Evolutionary conservation across 2,888 invertebrate species (phyloP).

Genomic region (Megalurothrips usitatus): DNA sequence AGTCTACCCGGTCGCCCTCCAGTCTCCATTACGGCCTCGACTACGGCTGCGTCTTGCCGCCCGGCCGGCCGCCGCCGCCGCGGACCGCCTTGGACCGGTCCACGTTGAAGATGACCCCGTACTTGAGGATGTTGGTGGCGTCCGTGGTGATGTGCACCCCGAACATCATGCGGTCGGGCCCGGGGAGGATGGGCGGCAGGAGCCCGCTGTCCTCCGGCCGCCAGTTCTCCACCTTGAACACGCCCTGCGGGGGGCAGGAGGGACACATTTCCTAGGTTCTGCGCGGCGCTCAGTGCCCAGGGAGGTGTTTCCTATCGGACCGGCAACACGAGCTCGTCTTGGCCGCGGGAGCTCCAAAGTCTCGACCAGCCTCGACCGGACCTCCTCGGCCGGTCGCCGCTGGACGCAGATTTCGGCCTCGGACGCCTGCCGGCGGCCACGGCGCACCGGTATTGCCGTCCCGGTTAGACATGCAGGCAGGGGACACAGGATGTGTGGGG

Average conservation of each 20-base stretch:
- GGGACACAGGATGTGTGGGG: no score
- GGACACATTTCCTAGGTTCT: background rate
- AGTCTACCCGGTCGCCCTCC: no score
- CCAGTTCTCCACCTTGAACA: slow-evolving; percentile 1
- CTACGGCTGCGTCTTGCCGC: background rate
- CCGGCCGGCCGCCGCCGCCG: background rate
- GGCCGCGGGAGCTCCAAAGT: no score
- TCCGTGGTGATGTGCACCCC: background rate
- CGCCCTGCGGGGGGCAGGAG: background rate
- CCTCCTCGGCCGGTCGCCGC: no score
- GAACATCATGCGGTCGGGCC: background rate
- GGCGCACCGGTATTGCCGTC: no score
- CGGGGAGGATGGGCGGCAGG: background rate
- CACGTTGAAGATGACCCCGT: background rate
- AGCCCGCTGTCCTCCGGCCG: background rate
- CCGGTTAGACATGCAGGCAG: no score
- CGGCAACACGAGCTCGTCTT: no score
- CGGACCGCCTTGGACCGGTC: background rate
- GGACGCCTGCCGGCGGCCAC: no score
- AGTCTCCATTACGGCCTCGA: no score
- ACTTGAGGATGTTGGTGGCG: background rate
- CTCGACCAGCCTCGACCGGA: no score
- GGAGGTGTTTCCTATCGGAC: no score
- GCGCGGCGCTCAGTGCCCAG: background rate
- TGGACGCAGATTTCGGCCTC: no score